Percentiles rank a stretch among this genome's conserved stretches.
These are phyloP conservation scores for Cantharis nigra DNA, from an alignment of 2,888 invertebrate genomes.

Conservation along the genomic window DNA sequence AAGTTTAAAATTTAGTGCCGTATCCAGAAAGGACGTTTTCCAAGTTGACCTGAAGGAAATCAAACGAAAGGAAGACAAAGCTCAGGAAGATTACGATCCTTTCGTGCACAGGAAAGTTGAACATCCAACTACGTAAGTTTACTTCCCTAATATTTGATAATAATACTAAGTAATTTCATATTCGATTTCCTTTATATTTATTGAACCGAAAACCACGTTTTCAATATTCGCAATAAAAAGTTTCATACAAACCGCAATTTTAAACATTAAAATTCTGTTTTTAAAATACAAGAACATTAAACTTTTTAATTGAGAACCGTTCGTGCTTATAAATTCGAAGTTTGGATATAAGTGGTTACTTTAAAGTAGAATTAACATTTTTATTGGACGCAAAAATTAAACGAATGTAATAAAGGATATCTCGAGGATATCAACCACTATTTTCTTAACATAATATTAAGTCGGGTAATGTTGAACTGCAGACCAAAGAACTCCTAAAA, in stretches of 20 bases:
- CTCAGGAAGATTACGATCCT: slow-evolving; percentile 68
- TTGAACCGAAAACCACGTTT: not conserved
- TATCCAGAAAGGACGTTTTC: slow-evolving; percentile 1
- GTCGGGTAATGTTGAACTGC: too few species aligned
- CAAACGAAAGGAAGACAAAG: slow-evolving; percentile 48
- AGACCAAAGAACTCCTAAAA: too few species aligned
- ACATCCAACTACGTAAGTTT: slow-evolving; percentile 75
- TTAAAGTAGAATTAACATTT: too few species aligned
- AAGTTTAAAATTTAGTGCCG: not conserved
- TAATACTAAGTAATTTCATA: slow-evolving; percentile 15
- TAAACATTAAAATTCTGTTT: not conserved
- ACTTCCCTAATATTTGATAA: not conserved
- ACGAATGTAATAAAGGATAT: too few species aligned
- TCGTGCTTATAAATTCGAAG: not conserved
- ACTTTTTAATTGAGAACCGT: not conserved
- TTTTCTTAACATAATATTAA: too few species aligned
- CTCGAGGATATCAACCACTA: too few species aligned
- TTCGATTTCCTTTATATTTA: not conserved
- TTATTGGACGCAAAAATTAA: too few species aligned
- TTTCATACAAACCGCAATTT: not conserved
- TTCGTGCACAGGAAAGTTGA: slow-evolving; percentile 69
- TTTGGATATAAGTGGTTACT: too few species aligned
- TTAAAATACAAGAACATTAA: not conserved
- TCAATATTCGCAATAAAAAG: not conserved
- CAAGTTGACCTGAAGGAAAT: slow-evolving; percentile 6